phyloP scores from a whole-genome alignment of 2,888 invertebrate genomes.

The Odontocolon sp. region DNA sequence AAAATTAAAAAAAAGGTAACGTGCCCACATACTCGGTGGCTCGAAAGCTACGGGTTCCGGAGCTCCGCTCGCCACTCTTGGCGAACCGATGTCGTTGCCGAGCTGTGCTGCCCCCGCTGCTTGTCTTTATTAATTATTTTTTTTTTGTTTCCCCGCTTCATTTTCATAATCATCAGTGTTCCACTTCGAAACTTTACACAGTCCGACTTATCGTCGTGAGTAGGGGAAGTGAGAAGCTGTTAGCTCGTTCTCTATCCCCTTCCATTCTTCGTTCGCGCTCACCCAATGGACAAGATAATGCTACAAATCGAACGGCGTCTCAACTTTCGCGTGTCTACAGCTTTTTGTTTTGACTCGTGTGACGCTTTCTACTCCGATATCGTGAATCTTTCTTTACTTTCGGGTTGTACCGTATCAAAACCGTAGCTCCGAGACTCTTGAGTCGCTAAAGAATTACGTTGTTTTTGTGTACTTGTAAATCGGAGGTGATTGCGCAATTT shows the following conservation, averaged over 20 bases:
- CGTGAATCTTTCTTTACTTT: neutral
- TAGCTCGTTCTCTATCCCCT: neutral
- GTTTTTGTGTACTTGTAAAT: no score
- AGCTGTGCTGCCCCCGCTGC: neutral
- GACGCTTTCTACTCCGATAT: conserved; percentile 42
- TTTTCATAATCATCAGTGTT: conserved; percentile 27
- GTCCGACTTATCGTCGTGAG: neutral
- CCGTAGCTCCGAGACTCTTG: neutral
- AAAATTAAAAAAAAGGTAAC: conserved; percentile 31
- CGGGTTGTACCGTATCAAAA: neutral
- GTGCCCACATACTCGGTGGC: conserved; percentile 19
- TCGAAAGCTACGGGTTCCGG: conserved; percentile 38
- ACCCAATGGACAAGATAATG: conserved; percentile 33
- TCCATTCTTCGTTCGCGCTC: neutral
- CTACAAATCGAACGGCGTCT: conserved; percentile 9
- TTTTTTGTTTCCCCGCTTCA: conserved; percentile 7
- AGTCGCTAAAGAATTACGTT: no score
- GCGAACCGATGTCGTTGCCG: conserved; percentile 6
- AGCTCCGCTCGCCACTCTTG: conserved; percentile 16
- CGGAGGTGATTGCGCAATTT: no score
- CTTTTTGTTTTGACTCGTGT: conserved; percentile 20
- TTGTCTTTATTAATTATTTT: conserved; percentile 11
- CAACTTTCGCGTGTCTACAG: conserved; percentile 19
- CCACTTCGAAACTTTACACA: conserved; percentile 31
- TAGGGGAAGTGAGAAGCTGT: neutral